Conservation (phyloP, 1,140 invertebrate species). For the Macrostomum lignano region DNA sequence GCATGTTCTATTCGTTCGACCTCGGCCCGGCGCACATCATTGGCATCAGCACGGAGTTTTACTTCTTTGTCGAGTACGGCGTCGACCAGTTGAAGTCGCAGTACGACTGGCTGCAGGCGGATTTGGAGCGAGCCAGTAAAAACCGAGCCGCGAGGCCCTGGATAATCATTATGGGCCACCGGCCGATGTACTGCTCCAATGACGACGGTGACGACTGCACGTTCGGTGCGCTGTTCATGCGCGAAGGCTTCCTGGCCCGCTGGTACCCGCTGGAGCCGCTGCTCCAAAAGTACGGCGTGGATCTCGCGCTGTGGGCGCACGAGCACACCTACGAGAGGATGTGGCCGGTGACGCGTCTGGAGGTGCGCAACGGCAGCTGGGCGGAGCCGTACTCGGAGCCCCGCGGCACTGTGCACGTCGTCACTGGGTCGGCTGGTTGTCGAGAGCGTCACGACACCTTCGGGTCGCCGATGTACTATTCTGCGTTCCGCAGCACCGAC, state of each 20-base stretch:
- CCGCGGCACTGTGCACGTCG: conserved; percentile 54
- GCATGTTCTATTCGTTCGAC: conserved; percentile 22
- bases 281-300: conserved; percentile 58
- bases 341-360: conserved; percentile 62
- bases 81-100: conserved; percentile 49
- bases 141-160: conserved; percentile 16
- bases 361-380: conserved; percentile 36
- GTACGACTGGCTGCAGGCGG: conserved; percentile 55
- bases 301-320: conserved; percentile 74
- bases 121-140: conserved; percentile 30
- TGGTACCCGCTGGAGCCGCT: conserved; percentile 56
- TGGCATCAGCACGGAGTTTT: conserved; percentile 66
- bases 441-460: conserved; percentile 33
- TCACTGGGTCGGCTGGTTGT: conserved; percentile 57
- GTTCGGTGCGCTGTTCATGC: background rate
- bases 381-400: conserved; percentile 44
- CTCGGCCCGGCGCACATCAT: conserved; percentile 38
- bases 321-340: conserved; percentile 77
- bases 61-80: conserved; percentile 61
- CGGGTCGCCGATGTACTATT: conserved; percentile 36
- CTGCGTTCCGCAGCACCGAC: conserved; percentile 53
- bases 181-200: conserved; percentile 22
- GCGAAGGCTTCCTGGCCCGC: too few species aligned
- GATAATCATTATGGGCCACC: conserved; percentile 21
- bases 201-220: conserved; percentile 9